phyloP scores from a whole-genome alignment of 2,888 invertebrate species.

The Drosophila meridionalis region DNA sequence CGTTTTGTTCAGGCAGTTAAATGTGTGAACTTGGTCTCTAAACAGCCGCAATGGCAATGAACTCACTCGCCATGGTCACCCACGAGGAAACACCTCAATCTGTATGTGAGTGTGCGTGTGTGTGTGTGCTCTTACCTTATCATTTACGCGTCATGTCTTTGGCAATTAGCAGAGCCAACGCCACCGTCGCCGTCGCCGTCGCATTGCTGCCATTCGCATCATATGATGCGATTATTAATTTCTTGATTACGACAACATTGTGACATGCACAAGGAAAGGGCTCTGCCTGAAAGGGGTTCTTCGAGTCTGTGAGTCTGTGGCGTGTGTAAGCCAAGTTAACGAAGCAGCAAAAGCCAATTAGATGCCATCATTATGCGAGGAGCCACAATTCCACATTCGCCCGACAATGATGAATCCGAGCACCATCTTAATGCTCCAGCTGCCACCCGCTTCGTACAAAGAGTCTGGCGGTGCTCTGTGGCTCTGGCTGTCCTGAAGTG shows the following conservation, averaged over 20 bases:
- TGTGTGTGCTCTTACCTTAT: constrained; percentile 43
- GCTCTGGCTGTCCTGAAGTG: constrained; percentile 41
- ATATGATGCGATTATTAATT: constrained; percentile 76
- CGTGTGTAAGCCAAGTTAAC: constrained; percentile 70
- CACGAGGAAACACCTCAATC: constrained; percentile 51
- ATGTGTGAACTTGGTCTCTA: constrained; percentile 34
- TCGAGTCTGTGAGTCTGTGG: constrained; percentile 33
- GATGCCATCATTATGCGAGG: constrained; percentile 72
- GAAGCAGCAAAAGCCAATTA: constrained; percentile 79
- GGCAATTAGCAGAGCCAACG: constrained; percentile 68
- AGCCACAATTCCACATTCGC: constrained; percentile 22
- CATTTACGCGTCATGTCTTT: constrained; percentile 76
- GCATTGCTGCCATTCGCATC: constrained; percentile 42
- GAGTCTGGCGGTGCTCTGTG: constrained; percentile 23
- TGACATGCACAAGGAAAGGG: constrained; percentile 50
- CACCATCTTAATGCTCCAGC: neutral
- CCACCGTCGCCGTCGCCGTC: constrained; percentile 6
- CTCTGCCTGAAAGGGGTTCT: neutral
- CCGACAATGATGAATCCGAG: neutral
- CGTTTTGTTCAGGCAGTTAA: constrained; percentile 15
- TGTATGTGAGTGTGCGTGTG: neutral
- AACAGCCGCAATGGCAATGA: constrained; percentile 54
- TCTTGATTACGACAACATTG: constrained; percentile 65
- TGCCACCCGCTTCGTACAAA: constrained; percentile 25
- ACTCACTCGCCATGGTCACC: constrained; percentile 60